Evolutionary conservation across 2,113 vertebrate species (phyloP).

Genomic region (Gavia stellata): DNA sequence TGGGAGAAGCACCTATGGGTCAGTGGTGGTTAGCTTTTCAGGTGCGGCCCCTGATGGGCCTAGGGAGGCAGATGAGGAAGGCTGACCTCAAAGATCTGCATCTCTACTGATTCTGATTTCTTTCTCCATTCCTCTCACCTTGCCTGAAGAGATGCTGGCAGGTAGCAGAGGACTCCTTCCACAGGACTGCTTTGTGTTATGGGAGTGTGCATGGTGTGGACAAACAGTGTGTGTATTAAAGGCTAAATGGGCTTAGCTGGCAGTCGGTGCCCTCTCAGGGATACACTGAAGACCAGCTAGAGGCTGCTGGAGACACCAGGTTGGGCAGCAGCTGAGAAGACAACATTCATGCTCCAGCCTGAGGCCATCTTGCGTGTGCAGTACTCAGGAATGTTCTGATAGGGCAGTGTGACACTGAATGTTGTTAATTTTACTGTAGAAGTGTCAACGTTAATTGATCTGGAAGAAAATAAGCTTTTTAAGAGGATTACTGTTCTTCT

Average conservation of each 20-base stretch:
- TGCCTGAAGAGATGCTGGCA: not conserved
- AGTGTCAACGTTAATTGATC: not conserved
- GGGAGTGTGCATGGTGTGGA: not conserved
- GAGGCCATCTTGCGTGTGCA: not conserved
- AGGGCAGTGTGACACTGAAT: not conserved
- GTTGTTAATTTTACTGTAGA: not conserved
- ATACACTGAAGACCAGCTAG: not conserved
- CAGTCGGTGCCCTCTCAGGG: not conserved
- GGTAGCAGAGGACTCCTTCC: not conserved
- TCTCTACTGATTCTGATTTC: not conserved
- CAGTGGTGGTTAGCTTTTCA: not conserved
- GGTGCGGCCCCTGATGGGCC: accelerated
- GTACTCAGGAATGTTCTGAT: not conserved
- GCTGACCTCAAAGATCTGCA: not conserved
- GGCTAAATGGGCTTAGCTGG: not conserved
- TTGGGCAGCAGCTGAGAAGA: not conserved
- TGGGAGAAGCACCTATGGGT: not conserved
- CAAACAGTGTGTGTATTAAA: not conserved
- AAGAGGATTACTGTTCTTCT: not conserved
- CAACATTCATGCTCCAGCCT: not conserved
- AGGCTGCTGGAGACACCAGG: not conserved
- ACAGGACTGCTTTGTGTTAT: not conserved
- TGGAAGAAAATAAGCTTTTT: not conserved
- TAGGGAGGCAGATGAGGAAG: not conserved
- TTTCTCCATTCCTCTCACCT: not conserved